Conservation (phyloP, 2,113 vertebrate species). For the Agapornis roseicollis region DNA sequence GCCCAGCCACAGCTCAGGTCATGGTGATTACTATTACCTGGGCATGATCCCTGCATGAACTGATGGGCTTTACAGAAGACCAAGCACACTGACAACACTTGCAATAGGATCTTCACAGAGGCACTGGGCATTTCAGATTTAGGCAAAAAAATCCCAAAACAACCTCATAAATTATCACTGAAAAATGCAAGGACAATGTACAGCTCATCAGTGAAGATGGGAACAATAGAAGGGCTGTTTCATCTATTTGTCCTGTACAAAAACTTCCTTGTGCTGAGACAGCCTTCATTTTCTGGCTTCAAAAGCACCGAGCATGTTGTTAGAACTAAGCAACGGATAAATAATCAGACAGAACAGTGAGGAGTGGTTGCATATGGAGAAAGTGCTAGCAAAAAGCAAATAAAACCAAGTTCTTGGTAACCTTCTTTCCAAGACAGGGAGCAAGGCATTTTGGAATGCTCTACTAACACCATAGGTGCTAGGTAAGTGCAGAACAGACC, state of each 20-base stretch:
- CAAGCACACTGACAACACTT: not conserved
- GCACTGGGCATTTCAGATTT: not conserved
- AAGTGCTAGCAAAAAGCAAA: not conserved
- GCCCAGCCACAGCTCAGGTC: not conserved
- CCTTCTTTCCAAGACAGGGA: not conserved
- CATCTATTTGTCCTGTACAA: not conserved
- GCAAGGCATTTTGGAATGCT: not conserved
- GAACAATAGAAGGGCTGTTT: not conserved
- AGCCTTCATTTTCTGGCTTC: slow-evolving; percentile 2
- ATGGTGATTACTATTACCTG: not conserved
- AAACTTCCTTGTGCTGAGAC: not conserved
- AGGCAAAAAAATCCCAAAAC: accelerated
- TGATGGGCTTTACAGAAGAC: not conserved
- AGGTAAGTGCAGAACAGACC: not conserved
- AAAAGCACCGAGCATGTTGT: not conserved
- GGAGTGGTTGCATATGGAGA: not conserved
- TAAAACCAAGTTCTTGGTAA: not conserved
- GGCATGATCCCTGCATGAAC: not conserved
- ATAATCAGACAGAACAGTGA: not conserved
- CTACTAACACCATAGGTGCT: not conserved
- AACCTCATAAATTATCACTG: not conserved
- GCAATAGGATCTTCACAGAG: not conserved
- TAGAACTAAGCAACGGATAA: not conserved
- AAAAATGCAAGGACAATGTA: not conserved
- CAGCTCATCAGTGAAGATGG: not conserved